Percentiles rank a stretch among this genome's conserved stretches.
These are phyloP conservation scores for Drosophila limbata DNA, from an alignment of 2,888 invertebrate species.

Conservation along the genomic window DNA sequence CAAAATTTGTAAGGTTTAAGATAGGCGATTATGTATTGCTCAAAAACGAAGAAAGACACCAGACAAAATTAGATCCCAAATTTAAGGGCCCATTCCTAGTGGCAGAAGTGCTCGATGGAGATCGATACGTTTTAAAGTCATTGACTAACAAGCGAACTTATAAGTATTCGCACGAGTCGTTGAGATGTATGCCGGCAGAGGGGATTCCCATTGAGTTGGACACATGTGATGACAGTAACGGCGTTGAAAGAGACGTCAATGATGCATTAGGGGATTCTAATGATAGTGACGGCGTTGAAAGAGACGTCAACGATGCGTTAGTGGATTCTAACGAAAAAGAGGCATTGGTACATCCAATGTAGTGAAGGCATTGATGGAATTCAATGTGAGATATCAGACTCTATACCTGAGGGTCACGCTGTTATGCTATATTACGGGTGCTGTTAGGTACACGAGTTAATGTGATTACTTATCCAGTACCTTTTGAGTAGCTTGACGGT, in stretches of 20 bases:
- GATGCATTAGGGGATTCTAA: constrained; percentile 6
- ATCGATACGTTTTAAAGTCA: not conserved
- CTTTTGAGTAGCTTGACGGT: not conserved
- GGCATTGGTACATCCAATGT: constrained; percentile 2
- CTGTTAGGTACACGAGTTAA: constrained; percentile 11
- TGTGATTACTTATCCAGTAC: constrained; percentile 7
- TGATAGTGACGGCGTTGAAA: constrained; percentile 1
- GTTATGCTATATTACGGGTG: constrained; percentile 1
- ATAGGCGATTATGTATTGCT: not conserved
- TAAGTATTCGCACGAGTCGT: constrained; percentile 8
- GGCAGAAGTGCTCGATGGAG: not conserved
- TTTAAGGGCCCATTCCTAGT: not conserved
- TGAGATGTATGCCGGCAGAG: constrained; percentile 11
- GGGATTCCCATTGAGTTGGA: constrained; percentile 7
- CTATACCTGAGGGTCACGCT: not conserved
- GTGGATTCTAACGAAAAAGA: constrained; percentile 1
- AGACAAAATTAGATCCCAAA: not conserved
- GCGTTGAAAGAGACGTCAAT: constrained; percentile 11
- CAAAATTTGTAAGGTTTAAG: not conserved
- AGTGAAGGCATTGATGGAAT: not conserved
- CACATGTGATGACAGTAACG: constrained; percentile 1
- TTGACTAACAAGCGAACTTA: not conserved
- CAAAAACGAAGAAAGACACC: not conserved
- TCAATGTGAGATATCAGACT: not conserved
- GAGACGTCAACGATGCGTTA: constrained; percentile 6